These are phyloP conservation scores for Aulostomus chinensis DNA, from an alignment of 2,797 vertebrate species.

Conservation along the genomic window DNA sequence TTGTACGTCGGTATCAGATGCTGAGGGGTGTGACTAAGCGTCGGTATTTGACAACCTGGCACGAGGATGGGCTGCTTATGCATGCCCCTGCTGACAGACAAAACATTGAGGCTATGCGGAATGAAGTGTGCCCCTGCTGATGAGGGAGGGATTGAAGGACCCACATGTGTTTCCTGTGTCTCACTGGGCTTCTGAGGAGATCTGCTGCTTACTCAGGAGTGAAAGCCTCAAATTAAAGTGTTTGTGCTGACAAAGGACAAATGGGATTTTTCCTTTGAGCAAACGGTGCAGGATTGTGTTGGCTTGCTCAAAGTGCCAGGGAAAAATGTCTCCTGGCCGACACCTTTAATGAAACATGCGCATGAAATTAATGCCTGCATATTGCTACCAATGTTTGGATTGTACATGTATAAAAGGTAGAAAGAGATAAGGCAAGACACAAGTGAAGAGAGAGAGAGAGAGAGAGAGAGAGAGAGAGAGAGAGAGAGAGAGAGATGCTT, in stretches of 20 bases:
- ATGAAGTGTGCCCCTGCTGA: constrained; percentile 76
- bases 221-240: constrained; percentile 95
- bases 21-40: background rate
- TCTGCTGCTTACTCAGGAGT: constrained; percentile 95
- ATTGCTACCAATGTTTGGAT: constrained; percentile 66
- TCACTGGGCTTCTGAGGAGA: constrained; percentile 82
- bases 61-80: constrained; percentile 35
- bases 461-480: constrained; percentile 9
- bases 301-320: constrained; percentile 87
- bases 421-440: too few species aligned
- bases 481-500: constrained; percentile 44
- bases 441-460: constrained; percentile 12
- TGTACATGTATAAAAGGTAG: constrained; percentile 44
- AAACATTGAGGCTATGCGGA: constrained; percentile 71
- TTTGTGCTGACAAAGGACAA: constrained; percentile 99
- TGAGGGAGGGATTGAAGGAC: constrained; percentile 76
- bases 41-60: background rate
- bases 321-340: constrained; percentile 82
- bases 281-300: constrained; percentile 91
- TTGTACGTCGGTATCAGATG: background rate
- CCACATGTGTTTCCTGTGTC: constrained; percentile 78
- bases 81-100: constrained; percentile 67
- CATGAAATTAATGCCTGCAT: constrained; percentile 86
- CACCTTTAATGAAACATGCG: constrained; percentile 88
- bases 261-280: constrained; percentile 88